Percentiles rank a stretch among this genome's conserved stretches.
Evolutionary conservation across 2,888 invertebrate genomes (phyloP).

Genomic region (Drosophila glabriapex): DNA sequence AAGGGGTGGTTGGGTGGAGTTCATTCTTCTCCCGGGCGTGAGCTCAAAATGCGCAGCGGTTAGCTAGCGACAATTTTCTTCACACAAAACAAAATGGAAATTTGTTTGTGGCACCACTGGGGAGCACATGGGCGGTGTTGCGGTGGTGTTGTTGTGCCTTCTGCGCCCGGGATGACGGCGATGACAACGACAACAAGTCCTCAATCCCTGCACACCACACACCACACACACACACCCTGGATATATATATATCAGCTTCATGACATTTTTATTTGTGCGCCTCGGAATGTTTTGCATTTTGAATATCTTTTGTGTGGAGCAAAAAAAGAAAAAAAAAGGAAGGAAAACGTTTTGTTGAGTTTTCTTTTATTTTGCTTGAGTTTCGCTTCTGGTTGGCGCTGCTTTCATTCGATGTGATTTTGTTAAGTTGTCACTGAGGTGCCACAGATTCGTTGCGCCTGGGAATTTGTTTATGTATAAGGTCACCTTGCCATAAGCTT

Average conservation of each 20-base stretch:
- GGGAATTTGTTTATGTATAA: slow-evolving; percentile 40
- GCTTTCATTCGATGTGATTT: slow-evolving; percentile 57
- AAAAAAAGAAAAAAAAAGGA: neutral
- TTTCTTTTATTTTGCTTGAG: slow-evolving; percentile 45
- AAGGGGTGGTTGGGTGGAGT: neutral
- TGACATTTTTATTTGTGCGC: slow-evolving; percentile 76
- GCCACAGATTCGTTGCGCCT: slow-evolving; percentile 67
- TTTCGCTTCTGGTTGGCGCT: slow-evolving; percentile 19
- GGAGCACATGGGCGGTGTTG: slow-evolving; percentile 13
- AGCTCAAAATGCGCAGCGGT: slow-evolving; percentile 57
- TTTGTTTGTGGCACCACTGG: slow-evolving; percentile 53
- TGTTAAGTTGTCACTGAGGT: slow-evolving; percentile 62
- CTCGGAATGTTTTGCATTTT: slow-evolving; percentile 76
- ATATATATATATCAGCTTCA: slow-evolving; percentile 49
- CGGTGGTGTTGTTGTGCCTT: slow-evolving; percentile 2
- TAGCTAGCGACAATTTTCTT: slow-evolving; percentile 43
- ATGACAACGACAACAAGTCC: slow-evolving; percentile 34
- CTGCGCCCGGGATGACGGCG: slow-evolving; percentile 10
- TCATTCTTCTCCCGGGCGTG: slow-evolving; percentile 4
- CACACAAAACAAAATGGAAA: slow-evolving; percentile 66
- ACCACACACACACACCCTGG: neutral
- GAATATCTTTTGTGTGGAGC: slow-evolving; percentile 55
- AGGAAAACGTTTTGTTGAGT: slow-evolving; percentile 3
- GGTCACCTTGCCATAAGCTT: slow-evolving; percentile 15
- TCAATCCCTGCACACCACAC: slow-evolving; percentile 46